A percentile compares a stretch with the other conserved stretches of the same genome.
phyloP scores from a whole-genome alignment of 1,140 invertebrate genomes.

The Drosophila grimshawi region DNA sequence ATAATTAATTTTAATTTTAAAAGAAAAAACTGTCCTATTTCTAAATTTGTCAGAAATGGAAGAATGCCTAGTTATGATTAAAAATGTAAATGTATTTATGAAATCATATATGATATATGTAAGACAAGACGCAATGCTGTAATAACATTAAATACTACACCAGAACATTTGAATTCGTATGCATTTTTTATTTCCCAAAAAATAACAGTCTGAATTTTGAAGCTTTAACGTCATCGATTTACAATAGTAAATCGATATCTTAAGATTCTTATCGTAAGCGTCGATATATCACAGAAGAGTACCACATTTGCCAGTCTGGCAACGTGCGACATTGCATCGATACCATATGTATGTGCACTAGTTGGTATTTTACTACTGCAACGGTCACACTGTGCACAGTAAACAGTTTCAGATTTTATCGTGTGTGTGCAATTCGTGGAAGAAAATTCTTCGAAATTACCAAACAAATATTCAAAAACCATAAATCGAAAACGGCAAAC shows the following conservation, averaged over 20 bases:
- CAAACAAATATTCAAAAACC: conserved; percentile 10
- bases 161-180: conserved; percentile 38
- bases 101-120: conserved; percentile 77
- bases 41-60: conserved; percentile 41
- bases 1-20: conserved; percentile 78
- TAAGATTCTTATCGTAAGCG: background rate
- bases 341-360: background rate
- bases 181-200: conserved; percentile 4
- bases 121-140: conserved; percentile 75
- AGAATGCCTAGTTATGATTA: conserved; percentile 71
- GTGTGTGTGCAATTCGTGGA: conserved; percentile 56
- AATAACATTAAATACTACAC: conserved; percentile 78
- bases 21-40: conserved; percentile 39
- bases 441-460: conserved; percentile 52
- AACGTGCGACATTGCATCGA: background rate
- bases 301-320: background rate
- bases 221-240: background rate
- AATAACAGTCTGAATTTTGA: background rate
- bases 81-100: conserved; percentile 71
- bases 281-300: conserved; percentile 5
- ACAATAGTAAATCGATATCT: background rate
- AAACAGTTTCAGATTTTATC: conserved; percentile 75
- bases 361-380: conserved; percentile 1
- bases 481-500: background rate
- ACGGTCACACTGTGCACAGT: conserved; percentile 51